Base-by-base conservation (phyloP, 2,888 invertebrate genomes). In the Lasioglossum malachurum region DNA sequence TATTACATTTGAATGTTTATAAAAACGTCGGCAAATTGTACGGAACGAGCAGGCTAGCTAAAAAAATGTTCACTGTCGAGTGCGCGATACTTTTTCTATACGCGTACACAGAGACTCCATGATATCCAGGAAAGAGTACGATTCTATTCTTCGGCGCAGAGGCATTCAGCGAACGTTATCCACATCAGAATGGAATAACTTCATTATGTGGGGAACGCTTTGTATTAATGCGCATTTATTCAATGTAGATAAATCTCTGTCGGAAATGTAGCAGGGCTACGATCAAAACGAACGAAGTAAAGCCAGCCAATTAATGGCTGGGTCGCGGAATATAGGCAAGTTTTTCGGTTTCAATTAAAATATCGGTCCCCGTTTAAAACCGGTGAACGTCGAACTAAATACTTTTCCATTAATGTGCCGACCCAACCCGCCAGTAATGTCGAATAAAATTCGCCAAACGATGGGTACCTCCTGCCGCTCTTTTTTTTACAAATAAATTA, bases 261-360 rank as follows among this genome's bases (percentile, higher is more conserved):
- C 16, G 64, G 31, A 64, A 64, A 31, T 31, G 64, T 31, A 2
- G 31, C 14, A 7, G 67, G 31, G 35, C 60, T 27, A 53, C 71
- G 41, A 71, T 71, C 41, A 14, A 35, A 27, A 46, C 16, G 35
- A 71, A 64, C 57, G 75, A 78, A 38, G 75, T 64, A 71, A 41
- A 78, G 27, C 75, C 41, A 35, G 44, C 64, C 78, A 82, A 82
- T 82, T 82, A 84, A 75, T 75, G 19, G 23, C 31, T 0, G 64
- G 53, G 49, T 2, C n/a, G 10, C n/a, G 27, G 60, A 72, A 60
- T 74, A 38, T 27, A 44, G 44, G 23, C 72, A 53, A 84, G 23
- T 72, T 82, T 71, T 82, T 82, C 75, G 60, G 46, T 75, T 64
- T 60, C 83, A 84, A 84, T 84, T 78, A 82, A 78, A 82, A 82